A percentile compares a stretch with the other conserved stretches of the same genome.
phyloP scores from a whole-genome alignment of 37 sponge, comb jelly and placozoan genomes.

The Beroe ovata region DNA sequence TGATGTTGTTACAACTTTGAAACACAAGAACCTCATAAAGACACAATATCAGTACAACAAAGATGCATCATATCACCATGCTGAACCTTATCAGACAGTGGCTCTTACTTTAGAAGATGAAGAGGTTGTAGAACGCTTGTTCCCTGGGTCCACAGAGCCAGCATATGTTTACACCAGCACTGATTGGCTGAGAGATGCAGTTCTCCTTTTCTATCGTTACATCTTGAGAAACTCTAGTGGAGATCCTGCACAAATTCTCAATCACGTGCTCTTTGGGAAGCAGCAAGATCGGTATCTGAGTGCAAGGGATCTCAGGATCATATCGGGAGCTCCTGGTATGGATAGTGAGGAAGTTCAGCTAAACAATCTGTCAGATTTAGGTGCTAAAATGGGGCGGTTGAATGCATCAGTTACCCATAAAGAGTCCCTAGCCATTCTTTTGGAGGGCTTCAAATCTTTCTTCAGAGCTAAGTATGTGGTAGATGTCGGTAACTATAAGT shows the following conservation, averaged over 20 bases:
- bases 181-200: constrained; percentile 37
- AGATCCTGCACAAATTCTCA: background rate
- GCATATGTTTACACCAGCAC: constrained; percentile 11
- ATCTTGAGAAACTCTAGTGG: background rate
- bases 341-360: background rate
- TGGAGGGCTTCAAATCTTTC: background rate
- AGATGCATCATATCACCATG: constrained; percentile 7
- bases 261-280: constrained; percentile 19
- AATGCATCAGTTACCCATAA: background rate
- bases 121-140: background rate
- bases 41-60: constrained; percentile 22
- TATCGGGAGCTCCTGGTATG: background rate
- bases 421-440: constrained; percentile 23
- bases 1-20: background rate
- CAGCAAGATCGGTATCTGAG: background rate
- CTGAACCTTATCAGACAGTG: constrained; percentile 51
- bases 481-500: constrained; percentile 37
- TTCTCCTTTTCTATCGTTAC: constrained; percentile 46
- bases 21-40: constrained; percentile 11
- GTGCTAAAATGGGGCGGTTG: background rate
- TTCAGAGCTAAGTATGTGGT: constrained; percentile 26
- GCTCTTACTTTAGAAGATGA: constrained; percentile 19
- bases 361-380: background rate
- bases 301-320: constrained; percentile 1
- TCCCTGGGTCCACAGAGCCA: background rate